phyloP scores from a whole-genome alignment of 2,888 invertebrate genomes.

The Yponomeuta sedellus region DNA sequence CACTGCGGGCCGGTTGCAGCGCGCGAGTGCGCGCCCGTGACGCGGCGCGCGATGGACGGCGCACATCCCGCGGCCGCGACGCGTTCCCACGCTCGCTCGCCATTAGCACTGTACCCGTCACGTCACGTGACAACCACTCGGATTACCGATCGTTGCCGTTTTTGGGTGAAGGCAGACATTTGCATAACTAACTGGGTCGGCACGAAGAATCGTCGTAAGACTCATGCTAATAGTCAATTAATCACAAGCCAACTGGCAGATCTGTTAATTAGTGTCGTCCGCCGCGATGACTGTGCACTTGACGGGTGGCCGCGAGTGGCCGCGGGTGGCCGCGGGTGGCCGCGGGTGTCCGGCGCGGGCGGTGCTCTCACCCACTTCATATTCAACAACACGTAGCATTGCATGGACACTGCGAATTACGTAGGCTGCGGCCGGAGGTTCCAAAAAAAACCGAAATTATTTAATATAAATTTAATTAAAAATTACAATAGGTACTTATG shows the following conservation, averaged over 20 bases:
- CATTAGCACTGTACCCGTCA: constrained; percentile 21
- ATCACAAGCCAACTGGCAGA: not conserved
- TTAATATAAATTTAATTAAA: too few species aligned
- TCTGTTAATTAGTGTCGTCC: not conserved
- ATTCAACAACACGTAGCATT: not conserved
- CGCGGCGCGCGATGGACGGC: constrained; percentile 20
- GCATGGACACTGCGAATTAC: not conserved
- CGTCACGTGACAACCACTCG: not conserved
- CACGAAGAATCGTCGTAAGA: not conserved
- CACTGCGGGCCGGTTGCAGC: not conserved
- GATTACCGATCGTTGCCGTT: constrained; percentile 5
- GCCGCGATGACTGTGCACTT: not conserved
- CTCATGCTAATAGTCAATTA: not conserved
- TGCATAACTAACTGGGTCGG: not conserved
- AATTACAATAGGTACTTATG: too few species aligned
- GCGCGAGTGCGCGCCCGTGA: constrained; percentile 19
- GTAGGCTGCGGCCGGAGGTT: too few species aligned
- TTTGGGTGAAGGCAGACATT: constrained; percentile 20
- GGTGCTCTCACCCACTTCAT: not conserved
- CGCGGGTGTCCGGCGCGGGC: not conserved
- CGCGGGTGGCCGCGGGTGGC: not conserved
- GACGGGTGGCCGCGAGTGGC: not conserved
- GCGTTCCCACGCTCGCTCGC: constrained; percentile 21
- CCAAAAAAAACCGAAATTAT: too few species aligned
- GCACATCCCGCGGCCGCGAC: constrained; percentile 15